phyloP scores from a whole-genome alignment of 2,113 vertebrate species.

The Tretioscincus oriximinensis region DNA sequence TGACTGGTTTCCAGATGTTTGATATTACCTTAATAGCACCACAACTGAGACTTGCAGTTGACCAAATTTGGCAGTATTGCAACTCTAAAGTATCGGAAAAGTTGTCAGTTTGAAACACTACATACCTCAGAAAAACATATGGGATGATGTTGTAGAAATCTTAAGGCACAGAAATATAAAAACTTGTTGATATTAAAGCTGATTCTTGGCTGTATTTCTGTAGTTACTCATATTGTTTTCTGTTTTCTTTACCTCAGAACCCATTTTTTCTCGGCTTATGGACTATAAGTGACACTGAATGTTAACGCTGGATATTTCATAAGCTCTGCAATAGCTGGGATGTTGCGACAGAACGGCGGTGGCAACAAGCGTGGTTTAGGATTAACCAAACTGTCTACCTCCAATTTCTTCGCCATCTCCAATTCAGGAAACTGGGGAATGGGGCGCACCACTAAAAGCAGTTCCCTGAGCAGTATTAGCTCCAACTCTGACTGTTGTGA shows the following conservation, averaged over 20 bases:
- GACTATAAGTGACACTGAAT: conserved; percentile 47
- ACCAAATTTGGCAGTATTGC: too few relatives aligned
- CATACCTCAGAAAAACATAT: too few relatives aligned
- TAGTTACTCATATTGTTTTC: conserved; percentile 6
- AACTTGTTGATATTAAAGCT: too few relatives aligned
- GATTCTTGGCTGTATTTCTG: not conserved
- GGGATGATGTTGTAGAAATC: too few relatives aligned
- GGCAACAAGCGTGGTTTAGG: conserved; percentile 81
- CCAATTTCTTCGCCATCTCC: conserved; percentile 73
- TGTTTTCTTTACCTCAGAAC: conserved; percentile 36
- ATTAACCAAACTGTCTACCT: conserved; percentile 75
- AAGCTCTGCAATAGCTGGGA: conserved; percentile 75
- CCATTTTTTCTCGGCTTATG: conserved; percentile 61
- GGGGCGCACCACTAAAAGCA: conserved; percentile 80
- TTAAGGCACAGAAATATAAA: too few relatives aligned
- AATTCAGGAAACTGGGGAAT: conserved; percentile 80
- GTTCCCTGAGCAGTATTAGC: conserved; percentile 77
- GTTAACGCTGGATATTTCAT: conserved; percentile 66
- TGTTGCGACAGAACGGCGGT: conserved; percentile 85
- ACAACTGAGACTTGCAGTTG: too few relatives aligned
- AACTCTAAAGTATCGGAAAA: too few relatives aligned
- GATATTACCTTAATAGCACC: too few relatives aligned
- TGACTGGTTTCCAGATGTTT: too few relatives aligned
- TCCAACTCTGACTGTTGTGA: conserved; percentile 76
- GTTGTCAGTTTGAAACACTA: too few relatives aligned